phyloP scores from a whole-genome alignment of 2,888 invertebrate species.

The Arrhopalites spinosus region DNA sequence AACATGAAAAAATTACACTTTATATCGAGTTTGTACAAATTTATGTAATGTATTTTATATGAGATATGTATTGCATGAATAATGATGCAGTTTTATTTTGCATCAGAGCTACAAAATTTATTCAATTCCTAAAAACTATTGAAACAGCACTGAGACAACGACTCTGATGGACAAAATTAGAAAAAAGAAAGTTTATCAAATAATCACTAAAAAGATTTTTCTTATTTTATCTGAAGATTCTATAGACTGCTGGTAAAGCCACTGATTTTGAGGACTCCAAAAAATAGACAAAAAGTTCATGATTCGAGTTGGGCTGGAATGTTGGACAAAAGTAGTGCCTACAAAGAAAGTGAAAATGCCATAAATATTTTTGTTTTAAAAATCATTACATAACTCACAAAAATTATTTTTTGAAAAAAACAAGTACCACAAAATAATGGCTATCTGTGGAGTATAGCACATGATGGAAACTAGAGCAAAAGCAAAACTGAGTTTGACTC shows the following conservation, averaged over 20 bases:
- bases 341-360: neutral
- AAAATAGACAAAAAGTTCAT: conserved; percentile 22
- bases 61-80: too few relatives aligned
- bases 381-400: neutral
- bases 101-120: too few relatives aligned
- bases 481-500: conserved; percentile 25
- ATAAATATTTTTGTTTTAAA: neutral
- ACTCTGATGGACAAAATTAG: too few relatives aligned
- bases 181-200: too few relatives aligned
- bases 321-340: conserved; percentile 23
- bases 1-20: too few relatives aligned
- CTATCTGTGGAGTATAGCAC: conserved; percentile 31
- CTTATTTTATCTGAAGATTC: conserved; percentile 15
- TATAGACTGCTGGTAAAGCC: conserved; percentile 17
- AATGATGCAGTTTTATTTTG: too few relatives aligned
- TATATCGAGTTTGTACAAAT: too few relatives aligned
- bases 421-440: conserved; percentile 19
- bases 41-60: too few relatives aligned
- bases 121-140: too few relatives aligned
- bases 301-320: neutral
- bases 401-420: too few relatives aligned
- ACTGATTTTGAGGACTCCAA: conserved; percentile 23
- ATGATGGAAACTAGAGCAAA: conserved; percentile 20
- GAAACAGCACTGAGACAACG: too few relatives aligned
- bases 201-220: too few relatives aligned